Percentiles rank a stretch among this genome's conserved stretches.
Evolutionary conservation across 1,140 invertebrate species (phyloP).

Genomic region (Alviniconcha marisindica): DNA sequence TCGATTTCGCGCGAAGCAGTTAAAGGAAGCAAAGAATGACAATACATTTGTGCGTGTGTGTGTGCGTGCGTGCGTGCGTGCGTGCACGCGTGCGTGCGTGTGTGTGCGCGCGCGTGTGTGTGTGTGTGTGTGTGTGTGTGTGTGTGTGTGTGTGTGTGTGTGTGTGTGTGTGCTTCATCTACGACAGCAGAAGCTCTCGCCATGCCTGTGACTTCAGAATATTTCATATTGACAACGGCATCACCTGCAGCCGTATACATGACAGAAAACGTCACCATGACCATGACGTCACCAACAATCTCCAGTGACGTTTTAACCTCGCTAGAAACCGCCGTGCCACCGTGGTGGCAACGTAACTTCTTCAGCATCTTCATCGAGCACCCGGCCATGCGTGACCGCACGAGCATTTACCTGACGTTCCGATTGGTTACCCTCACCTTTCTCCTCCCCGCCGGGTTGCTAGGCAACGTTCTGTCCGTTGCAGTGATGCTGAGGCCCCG

Average conservation of each 20-base stretch:
- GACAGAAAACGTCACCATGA: neutral
- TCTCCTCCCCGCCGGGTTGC: conserved; percentile 3
- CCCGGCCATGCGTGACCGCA: neutral
- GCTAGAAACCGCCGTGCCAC: neutral
- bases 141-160: neutral
- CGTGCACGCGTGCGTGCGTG: neutral
- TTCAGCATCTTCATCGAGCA: conserved; percentile 13
- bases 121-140: too few relatives aligned
- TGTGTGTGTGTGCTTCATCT: neutral
- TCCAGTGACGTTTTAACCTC: neutral
- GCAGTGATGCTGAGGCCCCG: conserved; percentile 20
- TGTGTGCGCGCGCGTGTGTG: neutral
- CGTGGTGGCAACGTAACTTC: neutral
- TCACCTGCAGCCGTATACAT: neutral
- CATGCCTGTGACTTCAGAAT: neutral
- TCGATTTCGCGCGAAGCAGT: too few relatives aligned
- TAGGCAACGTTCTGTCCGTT: conserved; percentile 2
- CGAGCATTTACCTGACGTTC: conserved; percentile 1
- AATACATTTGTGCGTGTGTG: neutral
- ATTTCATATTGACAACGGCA: neutral
- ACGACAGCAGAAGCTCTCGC: neutral
- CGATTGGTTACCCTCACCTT: neutral
- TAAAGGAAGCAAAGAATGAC: neutral
- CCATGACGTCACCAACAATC: neutral
- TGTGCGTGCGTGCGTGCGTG: neutral